Base-by-base conservation (phyloP, 2,888 invertebrate species). In the Eurois occulta region DNA sequence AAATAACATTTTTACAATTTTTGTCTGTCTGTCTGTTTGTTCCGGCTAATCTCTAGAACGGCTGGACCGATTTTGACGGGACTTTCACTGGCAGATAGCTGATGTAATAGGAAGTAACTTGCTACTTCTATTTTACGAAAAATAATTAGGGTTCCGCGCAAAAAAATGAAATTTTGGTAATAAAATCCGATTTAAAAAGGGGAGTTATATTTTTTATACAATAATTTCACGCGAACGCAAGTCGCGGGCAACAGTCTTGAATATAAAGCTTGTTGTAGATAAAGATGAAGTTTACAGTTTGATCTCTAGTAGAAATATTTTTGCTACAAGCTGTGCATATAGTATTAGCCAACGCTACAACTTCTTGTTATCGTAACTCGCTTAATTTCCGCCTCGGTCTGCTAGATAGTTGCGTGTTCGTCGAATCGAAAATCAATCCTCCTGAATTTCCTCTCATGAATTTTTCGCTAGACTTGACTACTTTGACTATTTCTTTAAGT, bases 351-450 rank as follows among this genome's bases (percentile, higher is more conserved):
- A 71, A 55, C 41, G 48, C 48, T 64, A 62, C 58, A 81, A 60
- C 48, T 83, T 21, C 48, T 83, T 64, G 83, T 65, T 81, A 72
- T 81, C 71, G 67, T 35, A 62, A 58, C 62, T 68, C 48, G 71
- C 28, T 84, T 81, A 81, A 81, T 81, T 81, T 81, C 80, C 80
- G 80, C 48, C 32, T 67, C 55, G 62, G 67, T 78, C 46, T 18
- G 13, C 71, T 67, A 72, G 67, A 81, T 81, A 38, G 70, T 80
- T 58, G 80, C 62, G 4, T n/a, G 62, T 72, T 79, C 84, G 67
- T 68, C 28, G 62, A 78, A 71, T 24, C 68, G 67, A 62, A 78
- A 79, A 72, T 78, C 84, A 72, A 68, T 64, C 48, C 35, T 41
- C 21, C 16, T 60, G 58, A 64, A 71, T 78, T 84, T 78, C 35